Conservation (phyloP, 2,888 invertebrate species). For the Octodonta nipae region DNA sequence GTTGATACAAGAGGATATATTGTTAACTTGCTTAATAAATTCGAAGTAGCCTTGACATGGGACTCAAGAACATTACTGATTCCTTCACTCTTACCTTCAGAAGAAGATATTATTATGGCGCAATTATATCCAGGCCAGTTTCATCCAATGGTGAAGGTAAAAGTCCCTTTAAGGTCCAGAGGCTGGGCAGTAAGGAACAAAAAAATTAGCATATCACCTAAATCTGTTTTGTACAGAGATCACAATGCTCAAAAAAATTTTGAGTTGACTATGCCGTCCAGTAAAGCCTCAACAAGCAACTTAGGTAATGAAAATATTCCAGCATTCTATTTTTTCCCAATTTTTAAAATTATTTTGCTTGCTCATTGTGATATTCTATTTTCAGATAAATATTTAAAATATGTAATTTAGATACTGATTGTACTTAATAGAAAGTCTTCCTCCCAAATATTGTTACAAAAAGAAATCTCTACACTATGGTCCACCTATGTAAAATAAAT, state of each 20-base stretch:
- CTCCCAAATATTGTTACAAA: too few species aligned
- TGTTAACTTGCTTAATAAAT: constrained; percentile 84
- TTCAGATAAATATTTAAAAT: too few species aligned
- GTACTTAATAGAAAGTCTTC: too few species aligned
- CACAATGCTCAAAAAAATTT: constrained; percentile 26
- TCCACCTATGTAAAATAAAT: too few species aligned
- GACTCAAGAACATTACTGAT: constrained; percentile 81
- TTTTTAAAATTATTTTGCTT: too few species aligned
- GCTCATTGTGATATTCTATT: too few species aligned
- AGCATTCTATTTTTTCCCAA: too few species aligned
- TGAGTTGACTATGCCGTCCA: constrained; percentile 31
- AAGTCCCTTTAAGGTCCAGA: constrained; percentile 49
- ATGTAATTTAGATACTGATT: too few species aligned
- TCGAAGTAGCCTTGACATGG: constrained; percentile 94
- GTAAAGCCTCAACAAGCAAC: too few species aligned
- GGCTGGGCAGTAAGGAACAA: constrained; percentile 53
- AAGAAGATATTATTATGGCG: constrained; percentile 48
- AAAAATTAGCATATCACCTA: constrained; percentile 41
- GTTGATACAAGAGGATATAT: constrained; percentile 64
- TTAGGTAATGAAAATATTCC: too few species aligned
- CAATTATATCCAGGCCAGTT: constrained; percentile 33
- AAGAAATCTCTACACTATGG: too few species aligned
- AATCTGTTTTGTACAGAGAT: constrained; percentile 33
- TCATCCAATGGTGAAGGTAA: constrained; percentile 36
- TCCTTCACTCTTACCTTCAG: constrained; percentile 78